These are phyloP conservation scores for Nephrotoma appendiculata DNA, from an alignment of 2,888 invertebrate species.

Conservation along the genomic window DNA sequence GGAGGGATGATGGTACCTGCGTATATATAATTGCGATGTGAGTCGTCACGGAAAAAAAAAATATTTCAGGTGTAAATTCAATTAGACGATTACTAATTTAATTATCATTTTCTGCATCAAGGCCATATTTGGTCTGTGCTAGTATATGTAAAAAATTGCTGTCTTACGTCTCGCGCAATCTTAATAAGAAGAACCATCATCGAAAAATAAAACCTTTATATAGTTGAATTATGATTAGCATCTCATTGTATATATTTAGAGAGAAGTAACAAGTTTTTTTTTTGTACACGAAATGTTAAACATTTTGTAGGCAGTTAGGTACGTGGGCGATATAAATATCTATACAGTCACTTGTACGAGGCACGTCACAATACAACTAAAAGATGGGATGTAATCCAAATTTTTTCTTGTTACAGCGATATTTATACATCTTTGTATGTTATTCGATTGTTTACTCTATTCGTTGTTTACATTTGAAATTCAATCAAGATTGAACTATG, in stretches of 20 bases:
- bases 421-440: background rate
- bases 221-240: background rate
- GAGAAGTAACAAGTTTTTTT: background rate
- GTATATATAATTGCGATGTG: too few species aligned
- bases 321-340: background rate
- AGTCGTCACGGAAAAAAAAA: too few species aligned
- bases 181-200: background rate
- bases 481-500: background rate
- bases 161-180: background rate
- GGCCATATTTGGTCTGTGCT: background rate
- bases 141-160: background rate
- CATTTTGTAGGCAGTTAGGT: background rate
- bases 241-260: background rate
- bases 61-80: background rate
- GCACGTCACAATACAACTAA: background rate
- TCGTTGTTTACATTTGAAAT: background rate
- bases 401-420: background rate
- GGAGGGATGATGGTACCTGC: too few species aligned
- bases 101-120: background rate
- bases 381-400: background rate
- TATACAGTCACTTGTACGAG: background rate
- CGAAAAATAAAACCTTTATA: background rate
- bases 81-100: background rate
- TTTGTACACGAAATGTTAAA: background rate
- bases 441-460: background rate